phyloP scores from a whole-genome alignment of 2,888 invertebrate genomes.

The Fragum whitleyi region DNA sequence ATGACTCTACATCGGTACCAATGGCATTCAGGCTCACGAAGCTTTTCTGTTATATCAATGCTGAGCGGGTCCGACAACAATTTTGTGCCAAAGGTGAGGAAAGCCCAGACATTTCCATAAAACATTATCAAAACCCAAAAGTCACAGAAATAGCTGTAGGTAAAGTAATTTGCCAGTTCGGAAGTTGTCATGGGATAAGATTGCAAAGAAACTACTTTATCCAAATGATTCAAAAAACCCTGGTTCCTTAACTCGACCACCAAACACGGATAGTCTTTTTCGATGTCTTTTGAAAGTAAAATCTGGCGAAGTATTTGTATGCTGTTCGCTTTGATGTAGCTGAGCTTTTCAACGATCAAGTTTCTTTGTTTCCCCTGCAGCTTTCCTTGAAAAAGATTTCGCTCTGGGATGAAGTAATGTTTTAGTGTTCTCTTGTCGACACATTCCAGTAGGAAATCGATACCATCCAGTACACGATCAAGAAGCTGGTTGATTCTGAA shows the following conservation, averaged over 20 bases:
- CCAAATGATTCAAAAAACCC: not conserved
- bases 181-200: not conserved
- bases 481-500: not conserved
- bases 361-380: not conserved
- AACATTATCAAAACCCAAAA: not conserved
- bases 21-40: not conserved
- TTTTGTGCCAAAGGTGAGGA: not conserved
- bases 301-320: not conserved
- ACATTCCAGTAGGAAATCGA: not conserved
- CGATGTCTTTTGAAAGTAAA: not conserved
- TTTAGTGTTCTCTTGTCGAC: constrained; percentile 2
- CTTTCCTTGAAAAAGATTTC: constrained; percentile 28
- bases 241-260: not conserved
- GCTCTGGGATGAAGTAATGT: constrained; percentile 29
- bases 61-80: not conserved
- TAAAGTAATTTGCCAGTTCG: not conserved
- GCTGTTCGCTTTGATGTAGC: not conserved
- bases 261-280: not conserved
- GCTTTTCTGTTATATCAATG: not conserved
- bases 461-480: constrained; percentile 8
- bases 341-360: not conserved
- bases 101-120: not conserved
- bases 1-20: not conserved
- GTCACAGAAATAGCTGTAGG: not conserved
- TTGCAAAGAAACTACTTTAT: not conserved